Evolutionary conservation across 2,888 invertebrate genomes (phyloP).

Genomic region (Chrysomela aeneicollis): DNA sequence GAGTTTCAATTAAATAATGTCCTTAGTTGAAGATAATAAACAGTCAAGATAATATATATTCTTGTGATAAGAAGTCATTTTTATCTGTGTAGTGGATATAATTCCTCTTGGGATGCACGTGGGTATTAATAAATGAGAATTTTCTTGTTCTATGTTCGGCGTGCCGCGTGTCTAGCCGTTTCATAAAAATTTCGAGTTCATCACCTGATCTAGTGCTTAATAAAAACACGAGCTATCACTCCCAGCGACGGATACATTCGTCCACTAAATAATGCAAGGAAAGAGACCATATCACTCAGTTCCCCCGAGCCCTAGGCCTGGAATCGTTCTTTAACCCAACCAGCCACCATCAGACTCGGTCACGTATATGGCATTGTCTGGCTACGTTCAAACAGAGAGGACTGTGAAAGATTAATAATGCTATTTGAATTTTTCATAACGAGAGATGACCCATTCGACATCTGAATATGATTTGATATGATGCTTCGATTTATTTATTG

Average conservation of each 20-base stretch:
- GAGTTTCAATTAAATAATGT: too few species aligned
- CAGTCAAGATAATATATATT: too few species aligned
- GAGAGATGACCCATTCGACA: constrained; percentile 56
- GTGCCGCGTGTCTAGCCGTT: background rate
- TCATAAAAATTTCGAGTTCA: background rate
- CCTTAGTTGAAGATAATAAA: too few species aligned
- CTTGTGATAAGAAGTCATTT: too few species aligned
- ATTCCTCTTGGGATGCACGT: too few species aligned
- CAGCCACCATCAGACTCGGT: constrained; percentile 49
- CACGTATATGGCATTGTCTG: constrained; percentile 60
- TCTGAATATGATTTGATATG: constrained; percentile 54
- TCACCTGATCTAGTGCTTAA: constrained; percentile 19
- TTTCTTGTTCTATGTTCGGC: background rate
- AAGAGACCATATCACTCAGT: constrained; percentile 57
- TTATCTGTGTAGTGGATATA: too few species aligned
- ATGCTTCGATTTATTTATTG: constrained; percentile 51
- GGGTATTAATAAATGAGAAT: too few species aligned
- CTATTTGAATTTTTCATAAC: constrained; percentile 60
- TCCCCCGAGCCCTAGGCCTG: constrained; percentile 50
- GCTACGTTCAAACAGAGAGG: constrained; percentile 57
- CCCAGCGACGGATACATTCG: constrained; percentile 51
- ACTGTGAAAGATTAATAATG: constrained; percentile 59
- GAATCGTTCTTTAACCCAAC: constrained; percentile 41
- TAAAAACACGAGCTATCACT: constrained; percentile 50
- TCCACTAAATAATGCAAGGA: constrained; percentile 58